Percentiles rank a stretch among this genome's conserved stretches.
These are phyloP conservation scores for Camponotus vicinus DNA, from an alignment of 1,140 invertebrate species.

Conservation along the genomic window DNA sequence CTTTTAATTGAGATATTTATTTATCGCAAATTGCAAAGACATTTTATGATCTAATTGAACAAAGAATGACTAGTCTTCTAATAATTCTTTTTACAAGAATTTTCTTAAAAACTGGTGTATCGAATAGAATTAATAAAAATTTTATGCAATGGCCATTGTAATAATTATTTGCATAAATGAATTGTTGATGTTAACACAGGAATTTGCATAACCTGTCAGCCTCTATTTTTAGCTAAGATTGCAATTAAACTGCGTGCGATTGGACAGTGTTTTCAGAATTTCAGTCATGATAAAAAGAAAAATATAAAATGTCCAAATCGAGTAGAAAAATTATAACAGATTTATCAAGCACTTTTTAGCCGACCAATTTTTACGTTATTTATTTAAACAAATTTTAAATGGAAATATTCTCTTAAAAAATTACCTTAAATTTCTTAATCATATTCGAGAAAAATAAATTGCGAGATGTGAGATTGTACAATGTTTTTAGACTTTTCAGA, in stretches of 20 bases:
- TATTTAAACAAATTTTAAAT: too few relatives aligned
- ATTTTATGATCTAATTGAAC: not conserved
- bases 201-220: constrained; percentile 14
- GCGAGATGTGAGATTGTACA: too few relatives aligned
- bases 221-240: constrained; percentile 12
- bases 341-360: not conserved
- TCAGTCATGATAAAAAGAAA: not conserved
- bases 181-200: not conserved
- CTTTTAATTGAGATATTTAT: not conserved
- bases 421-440: not conserved
- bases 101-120: not conserved
- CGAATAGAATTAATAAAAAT: not conserved
- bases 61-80: not conserved
- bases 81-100: not conserved
- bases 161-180: not conserved
- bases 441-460: not conserved
- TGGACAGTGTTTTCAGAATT: not conserved
- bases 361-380: not conserved
- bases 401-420: not conserved
- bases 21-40: not conserved
- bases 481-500: too few relatives aligned
- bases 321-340: not conserved
- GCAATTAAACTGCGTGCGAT: not conserved
- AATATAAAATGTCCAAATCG: not conserved
- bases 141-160: not conserved